Percentiles rank a stretch among this genome's conserved stretches.
Conservation (phyloP, 2,113 vertebrate genomes). For the Neoarius graeffei region DNA sequence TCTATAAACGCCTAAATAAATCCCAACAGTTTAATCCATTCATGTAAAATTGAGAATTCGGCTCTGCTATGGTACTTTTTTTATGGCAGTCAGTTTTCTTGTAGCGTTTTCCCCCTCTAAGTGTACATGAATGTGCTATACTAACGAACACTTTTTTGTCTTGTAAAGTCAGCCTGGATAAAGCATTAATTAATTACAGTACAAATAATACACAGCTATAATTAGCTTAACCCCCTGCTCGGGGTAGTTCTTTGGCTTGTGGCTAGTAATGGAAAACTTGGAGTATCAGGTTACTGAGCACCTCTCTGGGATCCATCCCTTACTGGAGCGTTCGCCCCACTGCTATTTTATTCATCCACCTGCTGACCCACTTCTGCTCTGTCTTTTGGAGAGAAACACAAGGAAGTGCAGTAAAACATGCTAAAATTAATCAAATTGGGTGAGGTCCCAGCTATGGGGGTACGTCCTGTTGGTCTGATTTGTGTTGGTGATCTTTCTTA, state of each 20-base stretch:
- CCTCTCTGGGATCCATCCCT: constrained; percentile 57
- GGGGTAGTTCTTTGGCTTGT: constrained; percentile 35
- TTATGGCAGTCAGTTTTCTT: background rate
- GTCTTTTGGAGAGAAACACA: background rate
- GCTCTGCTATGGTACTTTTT: too few relatives aligned
- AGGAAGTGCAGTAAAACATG: background rate
- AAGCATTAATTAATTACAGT: background rate
- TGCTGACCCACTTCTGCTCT: constrained; percentile 30
- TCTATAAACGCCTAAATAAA: too few relatives aligned
- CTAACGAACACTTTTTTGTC: background rate
- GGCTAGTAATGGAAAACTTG: constrained; percentile 63
- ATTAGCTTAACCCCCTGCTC: constrained; percentile 1
- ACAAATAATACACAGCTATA: constrained; percentile 23
- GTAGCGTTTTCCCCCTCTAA: background rate
- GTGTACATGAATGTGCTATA: background rate
- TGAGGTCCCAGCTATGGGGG: background rate
- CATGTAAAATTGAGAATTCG: background rate
- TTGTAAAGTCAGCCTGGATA: background rate
- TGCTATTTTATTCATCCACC: constrained; percentile 57
- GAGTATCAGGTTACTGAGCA: constrained; percentile 65
- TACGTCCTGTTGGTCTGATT: background rate
- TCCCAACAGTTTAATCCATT: background rate
- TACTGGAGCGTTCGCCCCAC: constrained; percentile 34
- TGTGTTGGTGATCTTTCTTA: background rate
- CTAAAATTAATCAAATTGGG: too few relatives aligned